phyloP scores from a whole-genome alignment of 2,113 vertebrate species.

The Probosciger aterrimus region DNA sequence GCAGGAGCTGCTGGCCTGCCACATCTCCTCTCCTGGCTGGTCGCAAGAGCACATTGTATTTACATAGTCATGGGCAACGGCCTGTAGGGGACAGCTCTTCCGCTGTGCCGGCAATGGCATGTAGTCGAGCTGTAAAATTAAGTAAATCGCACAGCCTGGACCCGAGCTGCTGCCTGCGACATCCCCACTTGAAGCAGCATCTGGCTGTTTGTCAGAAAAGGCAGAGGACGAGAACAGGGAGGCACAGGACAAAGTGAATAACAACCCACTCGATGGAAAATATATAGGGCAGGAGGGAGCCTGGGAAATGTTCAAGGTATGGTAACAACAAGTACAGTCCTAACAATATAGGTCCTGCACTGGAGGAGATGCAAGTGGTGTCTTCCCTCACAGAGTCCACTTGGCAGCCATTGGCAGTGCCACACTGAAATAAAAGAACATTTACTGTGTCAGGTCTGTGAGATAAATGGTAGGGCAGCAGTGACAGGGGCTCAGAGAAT shows the following conservation, averaged over 20 bases:
- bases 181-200: background rate
- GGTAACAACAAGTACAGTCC: background rate
- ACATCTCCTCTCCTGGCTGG: background rate
- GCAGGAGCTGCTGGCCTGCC: background rate
- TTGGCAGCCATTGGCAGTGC: background rate
- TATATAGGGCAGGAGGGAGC: background rate
- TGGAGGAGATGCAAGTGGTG: background rate
- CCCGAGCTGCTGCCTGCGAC: background rate
- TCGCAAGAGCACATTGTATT: background rate
- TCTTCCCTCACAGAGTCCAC: background rate
- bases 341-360: background rate
- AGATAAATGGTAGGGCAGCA: background rate
- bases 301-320: background rate
- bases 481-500: background rate
- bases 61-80: conserved; percentile 31
- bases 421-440: background rate
- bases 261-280: background rate
- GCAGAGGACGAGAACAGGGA: accelerated
- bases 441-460: background rate
- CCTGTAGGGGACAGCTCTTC: background rate
- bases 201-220: background rate
- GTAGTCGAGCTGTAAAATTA: background rate
- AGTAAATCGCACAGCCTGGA: background rate
- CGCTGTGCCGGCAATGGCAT: background rate
- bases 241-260: background rate